A percentile compares a stretch with the other conserved stretches of the same genome.
Evolutionary conservation across 2,113 vertebrate species (phyloP).

Genomic region (Eidolon helvum): DNA sequence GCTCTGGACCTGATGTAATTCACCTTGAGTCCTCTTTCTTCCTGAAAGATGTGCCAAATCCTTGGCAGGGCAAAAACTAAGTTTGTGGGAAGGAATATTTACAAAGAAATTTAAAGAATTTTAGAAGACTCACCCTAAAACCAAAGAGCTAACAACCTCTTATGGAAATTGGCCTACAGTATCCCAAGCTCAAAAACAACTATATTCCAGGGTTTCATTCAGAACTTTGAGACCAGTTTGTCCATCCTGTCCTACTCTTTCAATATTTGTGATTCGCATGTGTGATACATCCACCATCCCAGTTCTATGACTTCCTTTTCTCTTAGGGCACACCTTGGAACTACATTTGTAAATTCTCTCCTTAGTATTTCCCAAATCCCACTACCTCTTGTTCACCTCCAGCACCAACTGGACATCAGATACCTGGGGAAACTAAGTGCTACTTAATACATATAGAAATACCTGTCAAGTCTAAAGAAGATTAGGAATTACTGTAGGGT

Average conservation of each 20-base stretch:
- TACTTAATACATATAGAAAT: background rate
- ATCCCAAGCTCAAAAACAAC: background rate
- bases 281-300: background rate
- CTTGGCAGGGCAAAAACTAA: background rate
- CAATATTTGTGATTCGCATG: background rate
- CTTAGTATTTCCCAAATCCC: background rate
- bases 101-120: background rate
- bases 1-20: background rate
- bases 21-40: background rate
- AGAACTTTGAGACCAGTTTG: background rate
- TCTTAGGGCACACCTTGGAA: background rate
- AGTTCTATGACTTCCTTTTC: conserved; percentile 23
- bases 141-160: background rate
- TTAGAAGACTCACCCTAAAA: background rate
- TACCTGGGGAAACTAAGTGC: background rate
- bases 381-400: background rate
- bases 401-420: background rate
- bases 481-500: background rate
- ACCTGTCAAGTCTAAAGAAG: background rate
- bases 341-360: background rate
- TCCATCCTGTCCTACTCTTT: background rate
- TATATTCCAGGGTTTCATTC: background rate
- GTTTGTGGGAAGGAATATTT: background rate
- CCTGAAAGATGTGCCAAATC: background rate
- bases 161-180: background rate